Base-by-base conservation (phyloP, 2,113 vertebrate species). In the Antechinus stuartii region DNA sequence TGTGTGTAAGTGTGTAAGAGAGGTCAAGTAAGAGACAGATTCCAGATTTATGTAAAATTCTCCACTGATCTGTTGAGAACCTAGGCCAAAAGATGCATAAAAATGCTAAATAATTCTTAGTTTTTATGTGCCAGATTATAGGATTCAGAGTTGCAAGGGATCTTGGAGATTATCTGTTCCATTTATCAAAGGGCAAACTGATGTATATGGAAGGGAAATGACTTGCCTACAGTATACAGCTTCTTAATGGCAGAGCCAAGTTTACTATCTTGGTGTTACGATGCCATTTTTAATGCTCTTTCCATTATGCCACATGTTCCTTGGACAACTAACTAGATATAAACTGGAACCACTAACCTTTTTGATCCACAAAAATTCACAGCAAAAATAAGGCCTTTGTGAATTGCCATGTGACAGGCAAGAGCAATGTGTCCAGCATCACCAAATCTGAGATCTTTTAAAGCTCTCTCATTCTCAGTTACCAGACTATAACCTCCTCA, bases 321-420 rank as follows among this genome's bases (percentile, higher is more conserved):
- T 16, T 26, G 90, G 42, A 91, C 8, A 94, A 89, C 92, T 93
- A 93, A 93, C 92, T 94, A 92, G 91, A 94, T 92, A 94, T 53
- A 93, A 93, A 92, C 42, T 27, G 91, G 57, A 96, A 55, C 11
- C 89, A 91, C 8, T 96, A 91, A 57, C 30, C 54, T 90, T 95
- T 95, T 93, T 49, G 56, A 42, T 90, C 23, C 24, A 95, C 8
- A 95, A 89, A 93, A 97, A 95, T 92, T 95, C 91, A 95, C 94
- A 97, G 54, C 89, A 94, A 96, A 96, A 84, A 54, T 61, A 90
- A 93, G 95, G 90, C 92, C 91, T 50, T 46, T 91, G 6, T 91
- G 93, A 95, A 94, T 95, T 95, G 91, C 91, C 92, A 91, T 91
- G 93, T 93, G 92, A 47, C 54, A 91, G 30, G 92, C 92, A 95